These are phyloP conservation scores for Phyllostomus discolor DNA, from an alignment of 2,113 vertebrate genomes.

Conservation along the genomic window DNA sequence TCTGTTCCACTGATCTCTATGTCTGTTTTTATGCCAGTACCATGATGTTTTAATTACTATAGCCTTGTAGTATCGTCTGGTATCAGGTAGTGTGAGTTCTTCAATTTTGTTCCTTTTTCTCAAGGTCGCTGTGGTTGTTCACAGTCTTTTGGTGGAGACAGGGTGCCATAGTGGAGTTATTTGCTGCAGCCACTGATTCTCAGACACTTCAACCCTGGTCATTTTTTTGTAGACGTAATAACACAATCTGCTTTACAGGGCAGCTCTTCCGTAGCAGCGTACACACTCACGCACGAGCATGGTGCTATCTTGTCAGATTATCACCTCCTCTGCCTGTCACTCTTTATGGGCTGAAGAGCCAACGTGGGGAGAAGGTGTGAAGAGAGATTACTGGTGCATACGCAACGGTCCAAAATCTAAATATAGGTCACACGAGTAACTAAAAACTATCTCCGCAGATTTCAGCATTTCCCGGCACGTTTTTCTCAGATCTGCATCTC, in stretches of 20 bases:
- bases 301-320: not conserved
- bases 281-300: not conserved
- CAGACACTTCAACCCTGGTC: not conserved
- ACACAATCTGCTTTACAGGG: not conserved
- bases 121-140: not conserved
- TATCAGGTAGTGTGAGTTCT: not conserved
- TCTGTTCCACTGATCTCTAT: not conserved
- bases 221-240: not conserved
- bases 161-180: not conserved
- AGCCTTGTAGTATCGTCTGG: not conserved
- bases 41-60: not conserved
- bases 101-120: not conserved
- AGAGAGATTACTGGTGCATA: constrained; percentile 16
- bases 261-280: not conserved
- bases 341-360: constrained; percentile 27
- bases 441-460: not conserved
- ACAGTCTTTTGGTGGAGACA: not conserved
- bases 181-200: not conserved
- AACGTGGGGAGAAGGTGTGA: constrained; percentile 39
- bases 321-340: constrained; percentile 36
- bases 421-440: constrained; percentile 25
- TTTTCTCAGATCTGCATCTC: not conserved
- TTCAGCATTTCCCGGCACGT: not conserved
- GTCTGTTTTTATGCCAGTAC: not conserved
- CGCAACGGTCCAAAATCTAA: constrained; percentile 50